phyloP scores from a whole-genome alignment of 1,140 invertebrate genomes.

The Drosophila jambulina region DNA sequence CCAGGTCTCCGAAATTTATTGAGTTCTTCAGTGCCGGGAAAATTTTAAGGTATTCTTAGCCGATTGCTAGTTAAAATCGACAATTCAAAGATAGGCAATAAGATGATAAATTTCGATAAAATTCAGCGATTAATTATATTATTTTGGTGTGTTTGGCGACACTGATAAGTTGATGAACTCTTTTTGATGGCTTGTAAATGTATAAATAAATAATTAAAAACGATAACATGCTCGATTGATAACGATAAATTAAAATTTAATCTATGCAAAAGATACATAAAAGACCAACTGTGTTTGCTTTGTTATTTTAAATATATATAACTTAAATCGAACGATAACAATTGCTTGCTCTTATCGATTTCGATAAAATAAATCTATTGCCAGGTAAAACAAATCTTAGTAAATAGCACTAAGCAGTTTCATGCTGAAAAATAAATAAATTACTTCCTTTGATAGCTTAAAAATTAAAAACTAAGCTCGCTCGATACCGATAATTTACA shows the following conservation, averaged over 20 bases:
- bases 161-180: neutral
- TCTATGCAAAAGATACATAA: too few species aligned
- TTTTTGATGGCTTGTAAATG: neutral
- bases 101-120: neutral
- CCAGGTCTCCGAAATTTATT: conserved; percentile 23
- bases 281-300: too few species aligned
- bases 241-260: neutral
- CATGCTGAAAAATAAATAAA: too few species aligned
- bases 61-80: neutral
- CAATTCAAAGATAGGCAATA: neutral
- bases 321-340: too few species aligned
- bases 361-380: too few species aligned
- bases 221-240: neutral
- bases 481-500: neutral
- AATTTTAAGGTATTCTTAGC: conserved; percentile 3
- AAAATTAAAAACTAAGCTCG: neutral
- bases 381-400: too few species aligned
- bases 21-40: conserved; percentile 8
- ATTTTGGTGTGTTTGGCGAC: neutral
- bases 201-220: too few species aligned
- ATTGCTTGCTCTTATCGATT: too few species aligned
- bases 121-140: neutral
- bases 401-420: too few species aligned
- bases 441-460: too few species aligned
- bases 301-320: too few species aligned